A percentile compares a stretch with the other conserved stretches of the same genome.
These are phyloP conservation scores for Hydrocynus forskahlii DNA, from an alignment of 2,797 vertebrate genomes.

Conservation along the genomic window DNA sequence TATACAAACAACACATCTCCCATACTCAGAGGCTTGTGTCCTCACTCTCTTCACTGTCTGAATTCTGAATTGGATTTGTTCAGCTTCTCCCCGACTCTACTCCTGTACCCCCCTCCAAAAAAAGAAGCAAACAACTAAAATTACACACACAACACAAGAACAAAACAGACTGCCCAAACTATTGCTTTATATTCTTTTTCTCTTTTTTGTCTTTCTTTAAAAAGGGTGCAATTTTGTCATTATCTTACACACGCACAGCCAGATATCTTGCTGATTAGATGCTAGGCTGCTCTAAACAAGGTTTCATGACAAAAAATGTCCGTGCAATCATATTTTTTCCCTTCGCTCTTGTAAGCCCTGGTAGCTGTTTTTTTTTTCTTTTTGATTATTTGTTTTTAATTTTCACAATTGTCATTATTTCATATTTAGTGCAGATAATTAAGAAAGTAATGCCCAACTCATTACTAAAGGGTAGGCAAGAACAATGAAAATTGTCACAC, in stretches of 20 bases:
- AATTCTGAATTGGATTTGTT: constrained; percentile 55
- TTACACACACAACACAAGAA: constrained; percentile 89
- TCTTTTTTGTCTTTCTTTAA: constrained; percentile 82
- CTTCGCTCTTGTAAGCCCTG: constrained; percentile 92
- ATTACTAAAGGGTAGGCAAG: constrained; percentile 87
- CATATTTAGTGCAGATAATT: constrained; percentile 96
- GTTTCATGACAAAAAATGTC: constrained; percentile 87
- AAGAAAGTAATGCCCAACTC: constrained; percentile 97
- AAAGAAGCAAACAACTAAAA: constrained; percentile 76
- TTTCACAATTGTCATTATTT: constrained; percentile 70
- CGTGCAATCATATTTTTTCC: constrained; percentile 81
- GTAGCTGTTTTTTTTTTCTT: constrained; percentile 80
- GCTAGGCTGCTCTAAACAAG: constrained; percentile 87
- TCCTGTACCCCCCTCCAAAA: constrained; percentile 73
- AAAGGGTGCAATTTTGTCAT: constrained; percentile 95
- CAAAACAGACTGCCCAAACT: constrained; percentile 94
- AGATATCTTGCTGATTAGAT: constrained; percentile 87
- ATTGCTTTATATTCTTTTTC: constrained; percentile 90
- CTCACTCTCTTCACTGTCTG: constrained; percentile 51
- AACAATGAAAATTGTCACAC: constrained; percentile 79
- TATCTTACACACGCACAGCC: constrained; percentile 87
- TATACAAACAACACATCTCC: constrained; percentile 93
- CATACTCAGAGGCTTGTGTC: constrained; percentile 81
- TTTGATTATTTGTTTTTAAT: constrained; percentile 64
- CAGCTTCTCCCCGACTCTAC: constrained; percentile 57